Evolutionary conservation across 1,140 invertebrate genomes (phyloP).

Genomic region (Heliothis virescens): DNA sequence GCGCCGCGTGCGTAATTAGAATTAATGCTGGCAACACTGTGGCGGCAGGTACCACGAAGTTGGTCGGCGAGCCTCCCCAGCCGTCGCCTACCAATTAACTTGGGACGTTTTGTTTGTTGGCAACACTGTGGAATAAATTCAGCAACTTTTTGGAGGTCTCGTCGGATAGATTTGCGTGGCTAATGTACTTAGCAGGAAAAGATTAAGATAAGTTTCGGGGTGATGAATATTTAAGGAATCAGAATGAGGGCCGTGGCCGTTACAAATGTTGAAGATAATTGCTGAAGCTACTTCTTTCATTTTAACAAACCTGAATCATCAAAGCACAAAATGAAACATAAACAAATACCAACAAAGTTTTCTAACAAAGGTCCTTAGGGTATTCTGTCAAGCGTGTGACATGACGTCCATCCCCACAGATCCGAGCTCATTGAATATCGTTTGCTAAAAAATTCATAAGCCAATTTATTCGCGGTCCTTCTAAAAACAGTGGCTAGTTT

Average conservation of each 20-base stretch:
- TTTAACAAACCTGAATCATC: neutral
- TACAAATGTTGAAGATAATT: neutral
- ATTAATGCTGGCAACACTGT: slow-evolving; percentile 47
- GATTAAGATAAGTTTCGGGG: slow-evolving; percentile 26
- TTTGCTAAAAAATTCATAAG: slow-evolving; percentile 33
- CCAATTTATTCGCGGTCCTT: slow-evolving; percentile 31
- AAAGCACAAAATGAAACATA: neutral
- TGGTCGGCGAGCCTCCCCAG: slow-evolving; percentile 33
- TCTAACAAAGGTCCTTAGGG: too few species aligned
- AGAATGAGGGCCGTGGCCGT: neutral
- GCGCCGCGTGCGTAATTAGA: slow-evolving; percentile 49
- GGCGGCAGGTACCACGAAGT: slow-evolving; percentile 34
- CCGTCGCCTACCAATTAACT: slow-evolving; percentile 29
- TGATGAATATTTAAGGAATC: slow-evolving; percentile 20
- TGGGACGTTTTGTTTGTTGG: slow-evolving; percentile 39
- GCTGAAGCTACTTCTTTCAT: neutral
- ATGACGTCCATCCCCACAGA: neutral
- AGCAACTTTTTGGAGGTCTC: slow-evolving; percentile 28
- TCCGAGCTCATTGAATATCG: slow-evolving; percentile 29
- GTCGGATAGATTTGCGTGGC: slow-evolving; percentile 28
- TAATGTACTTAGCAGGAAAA: slow-evolving; percentile 30
- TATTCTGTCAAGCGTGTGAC: neutral
- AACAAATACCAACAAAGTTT: neutral
- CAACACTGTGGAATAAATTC: slow-evolving; percentile 33
- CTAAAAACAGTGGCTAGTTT: slow-evolving; percentile 27